Base-by-base conservation (phyloP, 1,140 invertebrate genomes). In the Zaprionus lachaisei region DNA sequence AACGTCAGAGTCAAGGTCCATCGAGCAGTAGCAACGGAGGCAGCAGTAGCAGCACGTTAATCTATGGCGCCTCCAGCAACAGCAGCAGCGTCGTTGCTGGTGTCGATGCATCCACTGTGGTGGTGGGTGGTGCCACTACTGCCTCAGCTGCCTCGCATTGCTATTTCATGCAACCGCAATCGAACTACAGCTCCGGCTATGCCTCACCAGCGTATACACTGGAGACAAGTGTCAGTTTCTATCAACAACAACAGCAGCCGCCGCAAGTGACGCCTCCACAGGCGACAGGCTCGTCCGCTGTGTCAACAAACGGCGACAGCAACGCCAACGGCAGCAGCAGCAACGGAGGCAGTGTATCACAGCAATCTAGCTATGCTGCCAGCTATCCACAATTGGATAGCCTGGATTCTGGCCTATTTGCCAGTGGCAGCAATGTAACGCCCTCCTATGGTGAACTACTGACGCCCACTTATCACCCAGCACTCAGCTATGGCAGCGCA, bases 1-100 rank as follows among this genome's bases (percentile, higher is more conserved):
- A 97, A 92, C 96, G 97, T 76, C 95, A 97, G 72, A 86, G 91
- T 34, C 83, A 89, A 24, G 79, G 74, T 2, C 69, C 72, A 9
- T 38, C 12, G 73, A 49, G 4, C 62, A 26, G 31, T 63, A 37
- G 6, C 5, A 73, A 51, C 28, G 34, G 54, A 56, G 71, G 37
- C 54, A 62, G 20, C 31, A 63, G 14, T 28, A 73, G 47, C 66
- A 79, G 62, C 63, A 58, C 38, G 20, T 57, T 89, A 14, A 63
- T 62, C 26, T 90, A 91, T 15, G 65, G 60, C 55, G 55, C 47
- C 44, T 61, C 73, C 24, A 44, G 67, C 37, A 58, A 65, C 55
- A 69, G 56, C 66, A 60, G 7, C 28, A 26, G 54, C 64, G 26
- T 38, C 49, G 55, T 17, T 7, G 55, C 57, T n/a, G 41, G 57